Percentiles rank a stretch among this genome's conserved stretches.
These are phyloP conservation scores for Elaphurus davidianus DNA, from an alignment of 2,113 vertebrate genomes.

Conservation along the genomic window DNA sequence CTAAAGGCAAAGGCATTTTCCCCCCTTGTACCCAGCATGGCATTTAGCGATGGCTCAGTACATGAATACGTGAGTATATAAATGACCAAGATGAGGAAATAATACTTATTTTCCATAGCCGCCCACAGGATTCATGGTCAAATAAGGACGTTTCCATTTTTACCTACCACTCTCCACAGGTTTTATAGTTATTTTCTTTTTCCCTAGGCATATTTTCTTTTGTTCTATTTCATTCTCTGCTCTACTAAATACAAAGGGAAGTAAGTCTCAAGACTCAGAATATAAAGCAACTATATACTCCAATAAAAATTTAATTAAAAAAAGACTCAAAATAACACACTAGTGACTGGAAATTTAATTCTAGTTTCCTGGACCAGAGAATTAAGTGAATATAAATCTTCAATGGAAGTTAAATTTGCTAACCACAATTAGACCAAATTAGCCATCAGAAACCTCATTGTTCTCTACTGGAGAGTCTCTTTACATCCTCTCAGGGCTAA, in stretches of 20 bases:
- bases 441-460: not conserved
- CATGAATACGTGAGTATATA: not conserved
- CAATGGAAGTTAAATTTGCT: constrained; percentile 7
- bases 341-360: not conserved
- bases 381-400: not conserved
- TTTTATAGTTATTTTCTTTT: not conserved
- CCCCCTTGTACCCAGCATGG: not conserved
- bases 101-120: not conserved
- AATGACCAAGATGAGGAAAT: not conserved
- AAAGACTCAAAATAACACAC: not conserved
- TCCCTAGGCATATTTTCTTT: not conserved
- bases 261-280: not conserved
- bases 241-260: not conserved
- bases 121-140: not conserved
- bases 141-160: not conserved
- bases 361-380: not conserved
- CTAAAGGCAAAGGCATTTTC: not conserved
- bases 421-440: not conserved
- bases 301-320: not conserved
- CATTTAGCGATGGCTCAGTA: not conserved
- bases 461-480: not conserved
- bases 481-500: not conserved
- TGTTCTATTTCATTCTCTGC: not conserved
- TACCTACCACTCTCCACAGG: not conserved
- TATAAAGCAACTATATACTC: not conserved